These are phyloP conservation scores for Troilus luridus DNA, from an alignment of 2,888 invertebrate species.

Conservation along the genomic window DNA sequence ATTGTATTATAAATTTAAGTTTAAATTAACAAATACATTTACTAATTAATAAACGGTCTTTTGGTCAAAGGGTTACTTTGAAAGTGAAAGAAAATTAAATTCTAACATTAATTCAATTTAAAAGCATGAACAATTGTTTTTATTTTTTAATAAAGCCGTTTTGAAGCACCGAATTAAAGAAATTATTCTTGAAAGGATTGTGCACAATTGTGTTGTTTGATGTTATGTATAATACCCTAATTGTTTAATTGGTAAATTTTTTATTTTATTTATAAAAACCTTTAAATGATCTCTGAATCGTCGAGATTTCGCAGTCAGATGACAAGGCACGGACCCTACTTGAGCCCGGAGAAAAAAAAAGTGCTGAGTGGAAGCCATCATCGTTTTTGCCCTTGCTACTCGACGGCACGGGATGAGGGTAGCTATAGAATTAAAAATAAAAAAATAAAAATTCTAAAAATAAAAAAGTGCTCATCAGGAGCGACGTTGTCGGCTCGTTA, in stretches of 20 bases:
- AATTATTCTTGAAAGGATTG: too few relatives aligned
- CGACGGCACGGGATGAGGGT: constrained; percentile 1
- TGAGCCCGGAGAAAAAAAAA: background rate
- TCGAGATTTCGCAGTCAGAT: background rate
- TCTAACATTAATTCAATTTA: too few relatives aligned
- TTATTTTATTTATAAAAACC: background rate
- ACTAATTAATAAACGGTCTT: too few relatives aligned
- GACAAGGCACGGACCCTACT: background rate
- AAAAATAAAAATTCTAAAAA: background rate
- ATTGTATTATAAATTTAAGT: too few relatives aligned
- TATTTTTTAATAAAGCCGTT: too few relatives aligned
- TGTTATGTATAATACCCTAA: too few relatives aligned
- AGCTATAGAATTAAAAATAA: constrained; percentile 24
- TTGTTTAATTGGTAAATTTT: background rate
- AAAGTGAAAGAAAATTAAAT: too few relatives aligned
- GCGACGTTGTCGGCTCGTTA: background rate
- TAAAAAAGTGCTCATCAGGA: constrained; percentile 5
- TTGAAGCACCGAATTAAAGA: too few relatives aligned
- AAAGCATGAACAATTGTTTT: too few relatives aligned
- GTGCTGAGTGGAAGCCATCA: background rate
- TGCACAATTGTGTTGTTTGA: too few relatives aligned
- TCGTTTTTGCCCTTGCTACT: background rate
- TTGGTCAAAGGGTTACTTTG: too few relatives aligned
- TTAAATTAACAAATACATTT: too few relatives aligned
- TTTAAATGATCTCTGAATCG: background rate